Base-by-base conservation (phyloP, 2,113 vertebrate genomes). In the Lampris incognitus region DNA sequence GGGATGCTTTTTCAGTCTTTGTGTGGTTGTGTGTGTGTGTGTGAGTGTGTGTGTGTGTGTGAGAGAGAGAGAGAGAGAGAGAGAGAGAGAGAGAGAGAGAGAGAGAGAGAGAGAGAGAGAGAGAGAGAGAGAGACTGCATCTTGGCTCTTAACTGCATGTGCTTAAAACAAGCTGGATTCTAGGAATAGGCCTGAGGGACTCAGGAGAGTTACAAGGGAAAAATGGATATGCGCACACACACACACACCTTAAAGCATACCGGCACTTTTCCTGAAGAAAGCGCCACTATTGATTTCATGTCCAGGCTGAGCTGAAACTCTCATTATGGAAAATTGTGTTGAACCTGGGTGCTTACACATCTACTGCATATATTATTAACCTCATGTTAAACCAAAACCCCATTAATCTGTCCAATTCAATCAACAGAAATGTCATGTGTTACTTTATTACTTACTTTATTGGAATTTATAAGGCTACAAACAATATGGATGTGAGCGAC, bases 151-250 rank as follows among this genome's bases (percentile, higher is more conserved):
- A 61, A 49, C 59, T 61, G 60, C 10, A 46, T 67, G 58, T 42
- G 78, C 57, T 76, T 78, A 46, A 87, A 86, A 84, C 71, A 86
- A 76, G 82, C 55, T 70, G 78, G 81, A 67, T 85, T 87, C 82
- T 85, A 56, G 79, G 82, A 76, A 81, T 71, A 70, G 0, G 52
- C 81, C 73, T 61, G 48, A 61, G 81, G 79, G 51, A 75, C 58
- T 54, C 6, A 71, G 42, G 36, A 72, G 51, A 76, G 63, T 63
- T 76, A 80, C 42, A 64, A 68, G 72, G 74, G 76, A 72, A 85
- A 80, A 72, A 68, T 55, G 36, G 77, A 83, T 71, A 78, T 60
- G 74, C 10, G 46, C 73, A 74, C 57, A 64, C 46, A 71, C 41
- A 38, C 46, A 52, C 8, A 1, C 24, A 3, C 44, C 46, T 55